These are phyloP conservation scores for Conops quadrifasciatus DNA, from an alignment of 2,888 invertebrate genomes.

Conservation along the genomic window DNA sequence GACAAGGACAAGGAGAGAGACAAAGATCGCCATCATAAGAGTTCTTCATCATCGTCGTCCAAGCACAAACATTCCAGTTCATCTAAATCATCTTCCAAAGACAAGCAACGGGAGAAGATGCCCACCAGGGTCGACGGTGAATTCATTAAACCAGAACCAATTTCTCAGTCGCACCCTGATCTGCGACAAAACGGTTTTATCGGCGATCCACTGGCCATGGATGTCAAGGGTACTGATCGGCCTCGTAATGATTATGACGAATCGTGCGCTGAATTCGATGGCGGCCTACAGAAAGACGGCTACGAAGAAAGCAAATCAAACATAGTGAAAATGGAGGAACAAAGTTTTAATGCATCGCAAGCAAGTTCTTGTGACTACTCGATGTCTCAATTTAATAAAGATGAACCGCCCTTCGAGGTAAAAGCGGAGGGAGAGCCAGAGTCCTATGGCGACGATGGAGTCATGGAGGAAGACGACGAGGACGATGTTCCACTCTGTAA, in stretches of 20 bases:
- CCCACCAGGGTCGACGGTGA: slow-evolving; percentile 51
- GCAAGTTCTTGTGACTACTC: slow-evolving; percentile 79
- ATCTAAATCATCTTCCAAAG: slow-evolving; percentile 52
- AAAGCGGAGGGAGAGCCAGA: slow-evolving; percentile 61
- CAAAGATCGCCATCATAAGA: slow-evolving; percentile 61
- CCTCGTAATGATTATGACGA: slow-evolving; percentile 50
- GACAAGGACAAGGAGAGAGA: slow-evolving; percentile 58
- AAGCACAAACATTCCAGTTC: slow-evolving; percentile 65
- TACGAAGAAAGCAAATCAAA: slow-evolving; percentile 45
- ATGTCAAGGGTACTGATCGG: slow-evolving; percentile 32
- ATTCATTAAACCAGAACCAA: slow-evolving; percentile 57
- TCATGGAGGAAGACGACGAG: slow-evolving; percentile 68
- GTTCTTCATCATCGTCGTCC: slow-evolving; percentile 60
- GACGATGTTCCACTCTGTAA: slow-evolving; percentile 81
- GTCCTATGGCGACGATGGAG: slow-evolving; percentile 43
- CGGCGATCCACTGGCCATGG: slow-evolving; percentile 39
- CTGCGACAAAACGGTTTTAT: slow-evolving; percentile 48
- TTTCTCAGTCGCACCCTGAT: slow-evolving; percentile 52
- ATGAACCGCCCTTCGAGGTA: slow-evolving; percentile 65
- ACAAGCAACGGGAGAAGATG: slow-evolving; percentile 53
- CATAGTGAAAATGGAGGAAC: slow-evolving; percentile 37
- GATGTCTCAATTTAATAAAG: slow-evolving; percentile 72
- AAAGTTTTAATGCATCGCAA: slow-evolving; percentile 66
- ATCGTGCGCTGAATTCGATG: slow-evolving; percentile 54
- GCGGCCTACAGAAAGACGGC: slow-evolving; percentile 48